Evolutionary conservation across 2,113 vertebrate species (phyloP), one percentile per base, ranked within the genome.

Genomic region (Arothron firmamentum): DNA sequence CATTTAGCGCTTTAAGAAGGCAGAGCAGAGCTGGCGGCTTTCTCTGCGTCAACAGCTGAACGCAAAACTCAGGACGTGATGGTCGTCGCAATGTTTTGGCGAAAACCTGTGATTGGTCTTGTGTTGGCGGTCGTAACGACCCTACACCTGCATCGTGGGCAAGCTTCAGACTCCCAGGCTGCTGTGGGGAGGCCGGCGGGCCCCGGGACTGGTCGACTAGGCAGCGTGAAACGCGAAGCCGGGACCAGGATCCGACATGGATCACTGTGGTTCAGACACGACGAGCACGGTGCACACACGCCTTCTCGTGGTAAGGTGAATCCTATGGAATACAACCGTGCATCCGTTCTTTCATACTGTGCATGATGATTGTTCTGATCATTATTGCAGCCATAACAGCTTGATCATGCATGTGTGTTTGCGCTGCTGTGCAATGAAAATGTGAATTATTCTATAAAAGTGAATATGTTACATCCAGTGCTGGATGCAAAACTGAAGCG

Each of bases 401-500:
- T 9, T 12, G 11, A 38, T 38, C 34, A 38, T 38, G 34, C 11
- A 38, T 38, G 11, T 31, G 28, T 45, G 14, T 15, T 45, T 45
- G 43, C 5, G 3, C 3, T 45, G 13, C 43, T 17, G 4, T 45
- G 43, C 16, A 16, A 48, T 28, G 34, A 59, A 38, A 9, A 1
- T 57, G 0, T 4, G 10, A 11, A 19, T 43, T 1, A 51, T 7
- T 10, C 15, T 49, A 23, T 23, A 23, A 23, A 23, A 23, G 3
- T 23, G 21, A 23, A 4, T 57, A 31, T 15, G 47, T 56, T 58
- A 56, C 50, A 6, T 23, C 38, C 23, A 38, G 13, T 12, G 2
- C 16, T 72, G 42, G 14, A 48, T 59, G 49, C 60, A 47, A 74
- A 74, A 54, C 53, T 77, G 17, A 67, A 62, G 20, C 59, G 7